Evolutionary conservation across 2,888 invertebrate species (phyloP), one percentile per base, ranked within the genome.

Genomic region (Chymomyza amoena): DNA sequence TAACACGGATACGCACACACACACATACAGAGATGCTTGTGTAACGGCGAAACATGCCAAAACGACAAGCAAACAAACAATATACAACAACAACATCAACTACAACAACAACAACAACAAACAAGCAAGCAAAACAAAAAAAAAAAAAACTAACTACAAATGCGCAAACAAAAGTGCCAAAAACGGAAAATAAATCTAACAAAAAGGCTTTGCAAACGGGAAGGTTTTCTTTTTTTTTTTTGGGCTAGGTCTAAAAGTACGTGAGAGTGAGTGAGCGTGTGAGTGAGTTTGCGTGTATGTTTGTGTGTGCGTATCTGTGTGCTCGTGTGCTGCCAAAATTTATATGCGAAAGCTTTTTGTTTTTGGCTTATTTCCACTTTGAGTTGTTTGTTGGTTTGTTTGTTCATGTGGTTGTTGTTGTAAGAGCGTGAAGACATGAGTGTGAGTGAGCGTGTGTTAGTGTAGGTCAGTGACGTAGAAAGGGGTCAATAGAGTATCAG

Each of bases 181-280:
- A 84, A 87, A 64, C 74, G 80, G 77, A 83, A 45, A 84, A 83
- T 83, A 87, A 83, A 83, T 83, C 82, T 84, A 87, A 87, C 87
- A 87, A 80, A 87, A 76, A 78, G 77, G 82, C 77, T 87, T 87
- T 76, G 79, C 66, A 84, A 72, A 74, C 32, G 15, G 28, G 15
- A 7, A 9, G 6, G 6, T 32, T 32, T 32, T 39, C 9, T 10
- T 15, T 18, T 39, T 61, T 61, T 18, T 18, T 59, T 1, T 18
- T 28, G 5, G 16, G 59, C 59, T 59, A 32, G 32, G 59, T 36
- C 28, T 9, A n/a, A 25, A 16, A 56, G 15, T 32, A 32, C 32
- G 28, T 59, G 13, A 13, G 10, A 13, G 39, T 45, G 59, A n/a
- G 28, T 32, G 32, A 28, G 57, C 20, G 57, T 18, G 25, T 57